These are phyloP conservation scores for Crossaster papposus DNA, from an alignment of 53 echinoderm and acorn worm species.

Conservation along the genomic window DNA sequence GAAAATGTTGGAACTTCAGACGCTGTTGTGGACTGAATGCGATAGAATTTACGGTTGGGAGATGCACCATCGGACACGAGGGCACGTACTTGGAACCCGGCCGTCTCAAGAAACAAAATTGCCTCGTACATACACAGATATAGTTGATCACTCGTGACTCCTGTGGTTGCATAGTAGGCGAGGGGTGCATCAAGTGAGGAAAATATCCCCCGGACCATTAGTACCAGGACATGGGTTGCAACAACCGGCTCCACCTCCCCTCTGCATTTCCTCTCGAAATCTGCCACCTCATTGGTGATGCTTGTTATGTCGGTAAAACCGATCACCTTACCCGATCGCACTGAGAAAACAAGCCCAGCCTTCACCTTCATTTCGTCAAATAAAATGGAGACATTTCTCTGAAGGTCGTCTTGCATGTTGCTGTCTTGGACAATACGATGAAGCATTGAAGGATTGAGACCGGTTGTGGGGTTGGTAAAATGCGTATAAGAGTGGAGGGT, in stretches of 20 bases:
- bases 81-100: background rate
- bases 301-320: slow-evolving; percentile 28
- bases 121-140: background rate
- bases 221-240: slow-evolving; percentile 27
- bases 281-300: slow-evolving; percentile 26
- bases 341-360: background rate
- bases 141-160: too few species aligned
- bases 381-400: too few species aligned
- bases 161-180: too few species aligned
- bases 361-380: too few species aligned
- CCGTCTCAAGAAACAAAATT: background rate
- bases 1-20: background rate
- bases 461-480: background rate
- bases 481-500: slow-evolving; percentile 32
- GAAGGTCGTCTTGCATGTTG: background rate
- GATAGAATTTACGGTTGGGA: slow-evolving; percentile 62
- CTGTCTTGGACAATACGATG: background rate
- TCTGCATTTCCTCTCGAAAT: slow-evolving; percentile 30
- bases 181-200: background rate
- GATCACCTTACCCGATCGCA: background rate
- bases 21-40: background rate
- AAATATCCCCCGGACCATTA: slow-evolving; percentile 27
- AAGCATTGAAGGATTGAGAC: slow-evolving; percentile 25
- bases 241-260: slow-evolving; percentile 9
- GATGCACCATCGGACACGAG: slow-evolving; percentile 65